Base-by-base conservation (phyloP, 2,797 vertebrate species). In the Cossypha niveicapilla region DNA sequence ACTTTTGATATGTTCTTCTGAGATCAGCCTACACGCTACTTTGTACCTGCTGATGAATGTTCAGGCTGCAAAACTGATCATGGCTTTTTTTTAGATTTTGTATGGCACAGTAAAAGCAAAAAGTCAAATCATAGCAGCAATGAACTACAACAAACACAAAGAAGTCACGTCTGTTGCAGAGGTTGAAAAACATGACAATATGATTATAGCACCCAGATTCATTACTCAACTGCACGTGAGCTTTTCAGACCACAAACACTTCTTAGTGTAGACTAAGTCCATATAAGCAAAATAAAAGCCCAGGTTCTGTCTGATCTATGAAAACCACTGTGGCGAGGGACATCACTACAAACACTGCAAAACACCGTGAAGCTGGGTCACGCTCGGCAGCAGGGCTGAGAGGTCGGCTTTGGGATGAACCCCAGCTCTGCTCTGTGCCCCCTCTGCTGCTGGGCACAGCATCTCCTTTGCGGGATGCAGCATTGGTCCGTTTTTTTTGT, bases 401-500 rank as follows among this genome's bases (percentile, higher is more conserved):
- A 2, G 6, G 0, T 3, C 5, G 12, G 12, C 3, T 35, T 45
- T 22, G 9, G 53, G n/a, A 3, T 4, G 18, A 54, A 27, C 7
- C 45, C n/a, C 62, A 41, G 65, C n/a, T 62, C 83, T 4, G 7
- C 8, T 56, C 32, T 3, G 35, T 6, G 54, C 44, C 35, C 2
- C 4, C 45, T 2, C 3, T 35, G 24, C 44, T 16, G 6, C 32
- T 7, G 16, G 41, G 24, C 42, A 34, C 45, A 28, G 25, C 13
- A 17, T 5, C 47, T 50, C 28, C 65, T 32, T 1, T 4, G 62
- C 0, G 1, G 54, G 44, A 13, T 9, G 42, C 47, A 39, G 16
- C 1, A 0, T 11, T 18, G 2, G 10, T 4, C 41, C 1, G 1
- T 34, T 34, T 34, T 7, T 8, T 6, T 27, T 5, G 32, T 6